phyloP scores from a whole-genome alignment of 2,113 vertebrate species.

The Oryzias melastigma region DNA sequence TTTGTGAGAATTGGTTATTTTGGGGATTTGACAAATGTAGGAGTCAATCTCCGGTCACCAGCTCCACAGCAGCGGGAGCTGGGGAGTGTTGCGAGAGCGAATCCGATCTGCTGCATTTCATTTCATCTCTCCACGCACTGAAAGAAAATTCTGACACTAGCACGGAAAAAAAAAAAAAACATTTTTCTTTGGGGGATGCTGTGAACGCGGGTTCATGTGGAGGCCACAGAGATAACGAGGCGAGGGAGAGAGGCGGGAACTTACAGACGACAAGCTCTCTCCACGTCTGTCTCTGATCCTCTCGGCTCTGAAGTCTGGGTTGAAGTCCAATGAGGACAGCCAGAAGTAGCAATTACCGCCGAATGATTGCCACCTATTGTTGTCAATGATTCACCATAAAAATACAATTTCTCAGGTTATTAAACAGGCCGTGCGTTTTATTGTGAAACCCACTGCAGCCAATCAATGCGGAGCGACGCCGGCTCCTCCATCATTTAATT shows the following conservation, averaged over 20 bases:
- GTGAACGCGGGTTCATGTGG: conserved; percentile 49
- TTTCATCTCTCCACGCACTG: conserved; percentile 52
- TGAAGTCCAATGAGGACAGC: conserved; percentile 14
- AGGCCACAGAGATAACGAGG: conserved; percentile 58
- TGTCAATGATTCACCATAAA: conserved; percentile 46
- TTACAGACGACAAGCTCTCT: conserved; percentile 8
- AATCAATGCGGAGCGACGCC: conserved; percentile 33
- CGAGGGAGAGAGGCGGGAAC: conserved; percentile 10
- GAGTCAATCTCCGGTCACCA: conserved; percentile 76
- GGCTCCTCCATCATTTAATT: conserved; percentile 48
- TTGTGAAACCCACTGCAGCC: conserved; percentile 36
- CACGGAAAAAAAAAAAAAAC: conserved; percentile 5
- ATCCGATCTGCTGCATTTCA: conserved; percentile 62
- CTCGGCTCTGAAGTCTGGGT: conserved; percentile 29
- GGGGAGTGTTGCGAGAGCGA: conserved; percentile 35
- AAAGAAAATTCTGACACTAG: conserved; percentile 51
- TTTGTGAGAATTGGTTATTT: conserved; percentile 57
- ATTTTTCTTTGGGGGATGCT: conserved; percentile 35
- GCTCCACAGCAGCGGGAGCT: conserved; percentile 43
- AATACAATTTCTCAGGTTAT: conserved; percentile 45
- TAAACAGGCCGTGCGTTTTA: conserved; percentile 33
- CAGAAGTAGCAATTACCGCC: conserved; percentile 44
- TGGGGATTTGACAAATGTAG: conserved; percentile 54
- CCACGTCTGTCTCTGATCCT: conserved; percentile 13
- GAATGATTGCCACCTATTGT: conserved; percentile 41